Conservation (phyloP, 2,888 invertebrate species). For the Rhagium mordax region DNA sequence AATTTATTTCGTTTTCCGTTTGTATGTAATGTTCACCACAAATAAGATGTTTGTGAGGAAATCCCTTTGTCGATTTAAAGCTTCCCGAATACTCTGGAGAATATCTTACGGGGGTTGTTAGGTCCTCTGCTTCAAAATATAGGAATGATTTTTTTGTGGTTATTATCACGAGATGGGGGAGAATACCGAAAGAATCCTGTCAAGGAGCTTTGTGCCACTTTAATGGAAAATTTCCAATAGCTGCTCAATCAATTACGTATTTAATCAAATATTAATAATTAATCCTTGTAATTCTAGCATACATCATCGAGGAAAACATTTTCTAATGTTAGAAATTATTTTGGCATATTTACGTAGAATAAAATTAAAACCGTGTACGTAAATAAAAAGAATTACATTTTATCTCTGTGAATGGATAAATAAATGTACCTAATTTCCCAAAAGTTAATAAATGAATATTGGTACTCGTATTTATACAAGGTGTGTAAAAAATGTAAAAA, state of each 20-base stretch:
- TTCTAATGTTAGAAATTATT: background rate
- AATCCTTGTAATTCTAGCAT: background rate
- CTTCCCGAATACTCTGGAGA: slow-evolving; percentile 1
- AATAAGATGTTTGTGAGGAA: background rate
- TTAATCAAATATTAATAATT: background rate
- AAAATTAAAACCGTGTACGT: no score
- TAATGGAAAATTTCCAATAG: background rate
- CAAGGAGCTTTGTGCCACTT: no score
- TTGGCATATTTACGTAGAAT: no score
- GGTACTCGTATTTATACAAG: no score
- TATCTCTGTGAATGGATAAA: no score
- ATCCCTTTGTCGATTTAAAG: background rate
- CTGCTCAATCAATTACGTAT: background rate
- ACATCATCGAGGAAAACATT: background rate
- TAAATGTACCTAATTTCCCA: no score
- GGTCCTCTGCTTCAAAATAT: background rate
- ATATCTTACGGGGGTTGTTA: background rate
- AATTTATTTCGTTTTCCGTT: background rate
- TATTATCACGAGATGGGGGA: background rate
- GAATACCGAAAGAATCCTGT: background rate
- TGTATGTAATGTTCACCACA: background rate
- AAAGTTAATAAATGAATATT: no score
- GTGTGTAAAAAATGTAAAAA: no score
- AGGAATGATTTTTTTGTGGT: background rate
- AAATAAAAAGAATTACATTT: no score